Percentiles rank a stretch among this genome's conserved stretches.
Evolutionary conservation across 2,888 invertebrate genomes (phyloP).

Genomic region (Apamea sordens): DNA sequence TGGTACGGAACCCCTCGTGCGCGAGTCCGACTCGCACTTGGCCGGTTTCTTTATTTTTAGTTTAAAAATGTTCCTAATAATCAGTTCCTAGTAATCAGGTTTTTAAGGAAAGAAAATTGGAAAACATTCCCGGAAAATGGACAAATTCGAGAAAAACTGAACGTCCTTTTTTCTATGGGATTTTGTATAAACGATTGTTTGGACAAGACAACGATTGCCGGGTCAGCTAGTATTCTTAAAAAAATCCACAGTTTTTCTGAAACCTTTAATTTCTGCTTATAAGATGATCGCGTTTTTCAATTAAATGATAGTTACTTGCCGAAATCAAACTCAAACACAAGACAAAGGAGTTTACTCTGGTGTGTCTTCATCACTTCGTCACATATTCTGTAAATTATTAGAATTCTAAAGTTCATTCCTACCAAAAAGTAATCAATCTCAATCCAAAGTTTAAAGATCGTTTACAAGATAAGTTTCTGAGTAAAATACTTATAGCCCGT

Average conservation of each 20-base stretch:
- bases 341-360: background rate
- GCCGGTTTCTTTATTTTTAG: no score
- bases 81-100: no score
- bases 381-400: conserved; percentile 16
- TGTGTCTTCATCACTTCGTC: background rate
- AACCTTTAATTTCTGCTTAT: background rate
- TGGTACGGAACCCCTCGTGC: no score
- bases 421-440: conserved; percentile 59
- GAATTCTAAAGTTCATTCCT: conserved; percentile 39
- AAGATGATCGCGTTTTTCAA: background rate
- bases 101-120: no score
- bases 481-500: conserved; percentile 29
- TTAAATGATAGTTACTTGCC: background rate
- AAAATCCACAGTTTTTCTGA: background rate
- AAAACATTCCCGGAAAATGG: no score
- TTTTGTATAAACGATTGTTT: no score
- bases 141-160: no score
- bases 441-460: conserved; percentile 40
- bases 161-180: no score
- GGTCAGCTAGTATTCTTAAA: background rate
- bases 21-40: no score
- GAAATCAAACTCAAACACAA: background rate
- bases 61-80: no score
- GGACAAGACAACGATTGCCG: no score
- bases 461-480: conserved; percentile 54